phyloP scores from a whole-genome alignment of 1,140 invertebrate genomes.

The Mesaphorura yosii region DNA sequence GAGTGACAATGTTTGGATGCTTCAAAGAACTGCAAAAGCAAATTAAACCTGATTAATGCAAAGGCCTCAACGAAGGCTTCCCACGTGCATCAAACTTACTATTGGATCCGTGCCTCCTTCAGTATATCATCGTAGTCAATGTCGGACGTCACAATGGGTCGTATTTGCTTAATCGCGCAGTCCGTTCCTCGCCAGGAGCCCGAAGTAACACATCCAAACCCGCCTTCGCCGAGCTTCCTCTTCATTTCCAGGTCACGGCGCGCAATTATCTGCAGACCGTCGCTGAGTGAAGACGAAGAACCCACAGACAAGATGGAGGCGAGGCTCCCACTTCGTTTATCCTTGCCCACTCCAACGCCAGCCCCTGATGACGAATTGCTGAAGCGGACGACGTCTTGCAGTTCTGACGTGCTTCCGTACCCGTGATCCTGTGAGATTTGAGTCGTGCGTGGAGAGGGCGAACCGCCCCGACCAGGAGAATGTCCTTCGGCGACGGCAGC shows the following conservation, averaged over 20 bases:
- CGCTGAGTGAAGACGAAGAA: too few species aligned
- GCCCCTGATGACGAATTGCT: not conserved
- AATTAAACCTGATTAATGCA: too few species aligned
- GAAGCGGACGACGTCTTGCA: too few species aligned
- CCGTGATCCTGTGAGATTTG: too few species aligned
- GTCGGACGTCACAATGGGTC: not conserved
- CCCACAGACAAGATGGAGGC: too few species aligned
- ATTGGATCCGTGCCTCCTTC: not conserved
- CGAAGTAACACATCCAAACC: not conserved
- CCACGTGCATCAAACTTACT: conserved; percentile 3
- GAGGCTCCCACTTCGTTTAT: too few species aligned
- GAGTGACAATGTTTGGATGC: conserved; percentile 1
- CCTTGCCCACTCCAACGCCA: too few species aligned
- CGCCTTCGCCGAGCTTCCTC: not conserved
- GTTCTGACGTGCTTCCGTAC: too few species aligned
- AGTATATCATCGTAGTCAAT: not conserved
- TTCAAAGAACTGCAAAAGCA: not conserved
- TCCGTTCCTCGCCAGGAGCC: not conserved
- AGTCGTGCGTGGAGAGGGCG: too few species aligned
- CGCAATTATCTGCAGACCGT: not conserved
- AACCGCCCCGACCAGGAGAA: too few species aligned
- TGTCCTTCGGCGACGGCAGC: too few species aligned
- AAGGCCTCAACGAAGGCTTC: too few species aligned
- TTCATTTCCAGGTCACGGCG: not conserved
- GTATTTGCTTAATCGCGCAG: conserved; percentile 3